Evolutionary conservation across 30 jellyfish, hydroid and myxozoan species (phyloP).

Genomic region (Cassiopea xamachana): DNA sequence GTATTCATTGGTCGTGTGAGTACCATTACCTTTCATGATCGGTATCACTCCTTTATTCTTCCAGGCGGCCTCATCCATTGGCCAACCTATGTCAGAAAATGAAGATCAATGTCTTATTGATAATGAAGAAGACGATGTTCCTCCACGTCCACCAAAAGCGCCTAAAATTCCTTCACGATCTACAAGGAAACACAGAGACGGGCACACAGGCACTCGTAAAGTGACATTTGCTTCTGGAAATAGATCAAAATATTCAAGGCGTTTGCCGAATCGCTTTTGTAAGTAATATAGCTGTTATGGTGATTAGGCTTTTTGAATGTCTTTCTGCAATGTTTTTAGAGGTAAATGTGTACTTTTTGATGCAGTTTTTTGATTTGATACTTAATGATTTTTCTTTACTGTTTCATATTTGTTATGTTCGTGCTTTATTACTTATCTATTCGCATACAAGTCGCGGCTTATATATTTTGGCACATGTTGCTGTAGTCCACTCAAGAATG

Average conservation of each 20-base stretch:
- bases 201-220: conserved; percentile 25
- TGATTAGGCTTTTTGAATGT: too few species aligned
- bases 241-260: conserved; percentile 36
- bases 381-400: too few species aligned
- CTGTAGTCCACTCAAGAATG: too few species aligned
- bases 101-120: conserved; percentile 22
- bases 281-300: neutral
- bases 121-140: conserved; percentile 23
- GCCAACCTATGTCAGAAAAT: conserved; percentile 13
- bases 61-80: conserved; percentile 29
- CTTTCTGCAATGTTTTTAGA: too few species aligned
- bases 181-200: conserved; percentile 9
- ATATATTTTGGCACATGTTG: too few species aligned
- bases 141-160: conserved; percentile 72
- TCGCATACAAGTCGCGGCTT: too few species aligned
- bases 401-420: too few species aligned
- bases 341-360: too few species aligned
- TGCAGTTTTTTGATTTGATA: too few species aligned
- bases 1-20: too few species aligned
- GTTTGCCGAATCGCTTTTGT: conserved; percentile 1
- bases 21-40: too few species aligned
- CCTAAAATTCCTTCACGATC: conserved; percentile 40
- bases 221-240: conserved; percentile 69
- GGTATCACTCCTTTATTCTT: neutral
- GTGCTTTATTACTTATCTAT: too few species aligned